Conservation (phyloP, 64 coral and sea anemone species). For the Cladopsammia gracilis region DNA sequence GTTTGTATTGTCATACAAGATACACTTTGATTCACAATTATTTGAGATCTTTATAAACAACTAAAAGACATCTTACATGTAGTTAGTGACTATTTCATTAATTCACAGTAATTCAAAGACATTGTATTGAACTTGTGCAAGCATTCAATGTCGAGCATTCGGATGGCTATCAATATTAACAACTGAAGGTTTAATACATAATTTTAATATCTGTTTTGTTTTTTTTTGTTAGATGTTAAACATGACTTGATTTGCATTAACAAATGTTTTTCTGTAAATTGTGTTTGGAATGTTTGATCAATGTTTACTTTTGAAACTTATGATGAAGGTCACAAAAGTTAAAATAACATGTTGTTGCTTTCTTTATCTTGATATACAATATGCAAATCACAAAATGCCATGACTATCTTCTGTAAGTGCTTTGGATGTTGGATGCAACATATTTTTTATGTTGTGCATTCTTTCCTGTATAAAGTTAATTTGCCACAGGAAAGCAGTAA, state of each 20-base stretch:
- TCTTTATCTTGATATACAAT: not conserved
- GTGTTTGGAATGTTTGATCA: conserved; percentile 17
- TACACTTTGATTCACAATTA: no score
- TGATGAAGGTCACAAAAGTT: conserved; percentile 10
- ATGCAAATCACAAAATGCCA: conserved; percentile 47
- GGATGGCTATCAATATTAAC: conserved; percentile 12
- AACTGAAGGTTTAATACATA: not conserved
- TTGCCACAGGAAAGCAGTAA: not conserved
- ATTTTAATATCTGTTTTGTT: conserved; percentile 6
- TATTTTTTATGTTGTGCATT: not conserved
- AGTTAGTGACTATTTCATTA: no score
- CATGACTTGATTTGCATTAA: not conserved
- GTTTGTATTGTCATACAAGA: no score
- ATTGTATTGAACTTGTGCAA: no score
- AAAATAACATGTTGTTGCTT: conserved; percentile 3
- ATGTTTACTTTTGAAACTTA: conserved; percentile 14
- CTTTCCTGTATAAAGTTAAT: conserved; percentile 10
- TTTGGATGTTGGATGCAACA: conserved; percentile 15
- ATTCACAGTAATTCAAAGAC: no score
- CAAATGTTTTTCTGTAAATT: not conserved
- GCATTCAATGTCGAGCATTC: no score
- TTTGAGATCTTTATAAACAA: no score
- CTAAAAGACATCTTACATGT: no score
- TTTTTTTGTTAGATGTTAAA: not conserved
- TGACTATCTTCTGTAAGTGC: not conserved